phyloP scores from a whole-genome alignment of 2,113 vertebrate genomes.

The Equus przewalskii region DNA sequence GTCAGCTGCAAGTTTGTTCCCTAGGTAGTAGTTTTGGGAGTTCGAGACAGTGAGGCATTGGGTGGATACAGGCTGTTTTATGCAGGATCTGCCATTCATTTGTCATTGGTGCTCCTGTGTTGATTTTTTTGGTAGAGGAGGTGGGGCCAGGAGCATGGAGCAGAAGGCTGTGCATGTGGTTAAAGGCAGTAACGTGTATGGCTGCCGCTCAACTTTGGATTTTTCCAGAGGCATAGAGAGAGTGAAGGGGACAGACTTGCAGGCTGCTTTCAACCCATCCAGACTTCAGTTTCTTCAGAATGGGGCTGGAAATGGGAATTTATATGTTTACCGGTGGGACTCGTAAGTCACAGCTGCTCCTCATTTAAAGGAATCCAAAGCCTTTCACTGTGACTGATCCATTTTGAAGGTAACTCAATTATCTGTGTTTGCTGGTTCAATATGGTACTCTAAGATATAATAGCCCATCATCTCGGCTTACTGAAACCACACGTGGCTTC shows the following conservation, averaged over 20 bases:
- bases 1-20: not conserved
- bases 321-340: constrained; percentile 44
- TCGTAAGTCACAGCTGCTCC: constrained; percentile 72
- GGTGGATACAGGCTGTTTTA: not conserved
- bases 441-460: constrained; percentile 71
- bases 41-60: not conserved
- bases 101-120: not conserved
- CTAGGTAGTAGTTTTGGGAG: not conserved
- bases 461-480: constrained; percentile 61
- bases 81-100: not conserved
- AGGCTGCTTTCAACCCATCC: constrained; percentile 23
- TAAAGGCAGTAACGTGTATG: not conserved
- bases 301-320: constrained; percentile 42
- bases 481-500: constrained; percentile 38
- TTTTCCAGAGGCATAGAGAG: constrained; percentile 36
- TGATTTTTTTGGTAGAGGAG: not conserved
- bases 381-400: constrained; percentile 62
- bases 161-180: not conserved
- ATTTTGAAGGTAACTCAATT: constrained; percentile 77
- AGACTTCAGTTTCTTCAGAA: constrained; percentile 54
- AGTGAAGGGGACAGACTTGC: not conserved
- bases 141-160: not conserved
- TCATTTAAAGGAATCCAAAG: constrained; percentile 75
- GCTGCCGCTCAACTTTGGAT: constrained; percentile 33
- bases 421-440: constrained; percentile 70